Evolutionary conservation across 1,140 invertebrate genomes (phyloP), one percentile per base, ranked within the genome.

Genomic region (Zophobas atratus): DNA sequence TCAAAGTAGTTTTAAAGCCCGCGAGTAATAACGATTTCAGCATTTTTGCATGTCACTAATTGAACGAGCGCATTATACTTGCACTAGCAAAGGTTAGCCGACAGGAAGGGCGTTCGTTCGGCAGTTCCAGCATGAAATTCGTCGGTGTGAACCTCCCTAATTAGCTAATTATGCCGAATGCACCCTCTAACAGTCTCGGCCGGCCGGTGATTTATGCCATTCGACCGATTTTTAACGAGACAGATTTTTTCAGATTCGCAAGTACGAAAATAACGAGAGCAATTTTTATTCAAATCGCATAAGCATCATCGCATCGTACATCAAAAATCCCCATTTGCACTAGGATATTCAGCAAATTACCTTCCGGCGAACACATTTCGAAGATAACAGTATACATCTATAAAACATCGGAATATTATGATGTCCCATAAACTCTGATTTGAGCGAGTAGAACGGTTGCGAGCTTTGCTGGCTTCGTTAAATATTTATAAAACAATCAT

Each of bases 401-500:
- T 86, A 86, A 86, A 86, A 86, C 85, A 86, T 85, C 77, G 77
- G 79, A 78, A 85, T 82, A 85, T 85, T 85, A 85, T 85, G 84
- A 85, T 84, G 84, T 84, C 82, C 84, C 84, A 85, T 85, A 85
- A 85, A 85, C 84, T 84, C 84, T 85, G 84, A 85, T 85, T 85
- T 85, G 84, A 84, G 81, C 83, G 38, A 48, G 76, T 73, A 53
- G 77, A 78, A 81, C 75, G 78, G 81, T 75, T 81, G 60, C 81
- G 53, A 79, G 80, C 79, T 81, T 71, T 74, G 78, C 79, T 48
- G 43, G 33, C 76, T 46, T 74, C 70, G 84, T 86, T 80, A 85
- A 85, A 85, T 86, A 86, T 86, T 86, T 85, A 86, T 85, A 84
- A 86, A 86, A 86, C 86, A 86, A 86, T 86, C 86, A 86, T 86